phyloP scores from a whole-genome alignment of 2,113 vertebrate genomes.

The Merops nubicus region DNA sequence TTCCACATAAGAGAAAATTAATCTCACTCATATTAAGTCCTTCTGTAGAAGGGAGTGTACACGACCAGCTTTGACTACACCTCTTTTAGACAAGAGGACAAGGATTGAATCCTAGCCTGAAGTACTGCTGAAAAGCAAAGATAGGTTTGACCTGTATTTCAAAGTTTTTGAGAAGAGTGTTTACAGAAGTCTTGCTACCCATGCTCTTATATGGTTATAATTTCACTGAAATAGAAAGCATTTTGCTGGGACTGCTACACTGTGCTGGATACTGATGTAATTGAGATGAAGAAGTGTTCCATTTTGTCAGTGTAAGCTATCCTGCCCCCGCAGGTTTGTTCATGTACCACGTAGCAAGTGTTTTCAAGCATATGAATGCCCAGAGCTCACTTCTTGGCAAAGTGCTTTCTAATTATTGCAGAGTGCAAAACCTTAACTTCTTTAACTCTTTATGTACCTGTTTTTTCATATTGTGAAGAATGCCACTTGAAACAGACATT shows the following conservation, averaged over 20 bases:
- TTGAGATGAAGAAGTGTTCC: background rate
- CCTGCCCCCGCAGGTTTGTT: background rate
- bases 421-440: background rate
- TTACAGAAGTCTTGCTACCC: background rate
- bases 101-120: background rate
- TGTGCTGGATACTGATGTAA: background rate
- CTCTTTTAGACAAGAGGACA: background rate
- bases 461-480: background rate
- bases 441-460: background rate
- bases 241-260: background rate
- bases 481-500: background rate
- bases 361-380: background rate
- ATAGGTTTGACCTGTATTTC: background rate
- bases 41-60: background rate
- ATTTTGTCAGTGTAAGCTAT: background rate
- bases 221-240: background rate
- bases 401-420: background rate
- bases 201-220: fast-evolving
- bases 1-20: background rate
- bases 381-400: background rate
- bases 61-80: background rate
- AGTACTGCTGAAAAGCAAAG: background rate
- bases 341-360: background rate
- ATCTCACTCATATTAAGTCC: background rate
- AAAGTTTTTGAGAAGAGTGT: background rate